Conservation (phyloP, 2,113 vertebrate species). For the Xiphophorus maculatus region DNA sequence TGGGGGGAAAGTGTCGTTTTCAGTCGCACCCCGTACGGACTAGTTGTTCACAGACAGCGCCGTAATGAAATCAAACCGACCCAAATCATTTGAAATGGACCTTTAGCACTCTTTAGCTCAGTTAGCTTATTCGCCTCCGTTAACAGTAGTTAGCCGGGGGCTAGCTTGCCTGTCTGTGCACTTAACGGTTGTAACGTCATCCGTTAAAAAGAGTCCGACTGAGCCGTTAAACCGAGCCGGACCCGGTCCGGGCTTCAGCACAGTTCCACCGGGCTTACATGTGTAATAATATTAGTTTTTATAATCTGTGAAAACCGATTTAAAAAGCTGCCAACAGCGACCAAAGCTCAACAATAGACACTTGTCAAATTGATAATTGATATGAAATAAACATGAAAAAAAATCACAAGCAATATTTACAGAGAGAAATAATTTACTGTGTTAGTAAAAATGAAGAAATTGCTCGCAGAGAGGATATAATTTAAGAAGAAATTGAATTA, state of each 20-base stretch:
- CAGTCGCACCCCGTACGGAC: background rate
- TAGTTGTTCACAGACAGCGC: background rate
- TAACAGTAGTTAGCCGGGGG: constrained; percentile 49
- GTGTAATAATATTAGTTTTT: background rate
- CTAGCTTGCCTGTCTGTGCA: constrained; percentile 43
- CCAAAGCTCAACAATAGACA: background rate
- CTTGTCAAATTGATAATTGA: background rate
- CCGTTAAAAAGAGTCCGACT: background rate
- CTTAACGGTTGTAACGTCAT: constrained; percentile 2
- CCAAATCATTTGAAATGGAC: background rate
- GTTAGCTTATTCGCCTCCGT: background rate
- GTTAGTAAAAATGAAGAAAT: no score
- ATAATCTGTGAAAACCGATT: background rate
- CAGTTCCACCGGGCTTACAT: background rate
- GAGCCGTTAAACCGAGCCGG: background rate
- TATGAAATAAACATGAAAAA: background rate
- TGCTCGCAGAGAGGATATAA: no score
- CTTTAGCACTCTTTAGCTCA: background rate
- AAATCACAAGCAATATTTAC: no score
- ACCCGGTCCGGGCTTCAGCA: background rate
- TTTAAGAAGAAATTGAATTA: no score
- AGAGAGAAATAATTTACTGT: no score
- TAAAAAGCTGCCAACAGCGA: background rate
- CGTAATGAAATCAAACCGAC: background rate
- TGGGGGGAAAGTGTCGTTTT: constrained; percentile 21